Evolutionary conservation across 1,140 invertebrate genomes (phyloP).

Genomic region (Camponotus pennsylvanicus): DNA sequence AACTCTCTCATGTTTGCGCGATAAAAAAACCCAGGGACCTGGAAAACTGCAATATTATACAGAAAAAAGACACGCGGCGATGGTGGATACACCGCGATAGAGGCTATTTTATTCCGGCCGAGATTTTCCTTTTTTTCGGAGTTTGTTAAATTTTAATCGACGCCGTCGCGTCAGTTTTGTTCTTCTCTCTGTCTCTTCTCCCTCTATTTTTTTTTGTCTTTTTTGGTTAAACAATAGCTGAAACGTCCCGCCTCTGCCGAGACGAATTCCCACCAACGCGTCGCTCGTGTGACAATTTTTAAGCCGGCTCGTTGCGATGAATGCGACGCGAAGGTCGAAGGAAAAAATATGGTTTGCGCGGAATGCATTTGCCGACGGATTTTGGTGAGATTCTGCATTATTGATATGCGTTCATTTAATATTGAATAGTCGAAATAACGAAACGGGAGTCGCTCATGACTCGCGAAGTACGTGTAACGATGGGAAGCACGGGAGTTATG

Average conservation of each 20-base stretch:
- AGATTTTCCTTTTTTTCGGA: conserved; percentile 27
- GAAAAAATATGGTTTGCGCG: conserved; percentile 23
- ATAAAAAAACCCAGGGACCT: conserved; percentile 20
- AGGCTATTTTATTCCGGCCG: conserved; percentile 42
- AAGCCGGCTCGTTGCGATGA: conserved; percentile 20
- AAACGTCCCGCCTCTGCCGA: conserved; percentile 4
- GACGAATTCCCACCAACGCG: conserved; percentile 29
- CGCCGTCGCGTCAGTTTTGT: not conserved
- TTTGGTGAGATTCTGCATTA: not conserved
- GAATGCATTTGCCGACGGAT: not conserved
- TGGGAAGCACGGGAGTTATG: not conserved
- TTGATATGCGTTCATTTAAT: conserved; percentile 32
- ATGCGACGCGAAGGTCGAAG: conserved; percentile 2
- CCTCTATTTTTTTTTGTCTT: not conserved
- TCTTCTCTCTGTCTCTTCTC: not conserved
- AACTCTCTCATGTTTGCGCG: conserved; percentile 13
- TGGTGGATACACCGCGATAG: not conserved
- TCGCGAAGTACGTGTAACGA: not conserved
- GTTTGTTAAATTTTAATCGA: conserved; percentile 63
- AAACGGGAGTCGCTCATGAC: not conserved
- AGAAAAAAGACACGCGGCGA: not conserved
- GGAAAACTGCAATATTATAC: conserved; percentile 39
- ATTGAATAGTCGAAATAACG: not conserved
- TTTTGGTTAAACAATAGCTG: conserved; percentile 18
- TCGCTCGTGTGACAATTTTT: conserved; percentile 49